These are phyloP conservation scores for Ptilodon capucinus DNA, from an alignment of 2,888 invertebrate genomes.

Conservation along the genomic window DNA sequence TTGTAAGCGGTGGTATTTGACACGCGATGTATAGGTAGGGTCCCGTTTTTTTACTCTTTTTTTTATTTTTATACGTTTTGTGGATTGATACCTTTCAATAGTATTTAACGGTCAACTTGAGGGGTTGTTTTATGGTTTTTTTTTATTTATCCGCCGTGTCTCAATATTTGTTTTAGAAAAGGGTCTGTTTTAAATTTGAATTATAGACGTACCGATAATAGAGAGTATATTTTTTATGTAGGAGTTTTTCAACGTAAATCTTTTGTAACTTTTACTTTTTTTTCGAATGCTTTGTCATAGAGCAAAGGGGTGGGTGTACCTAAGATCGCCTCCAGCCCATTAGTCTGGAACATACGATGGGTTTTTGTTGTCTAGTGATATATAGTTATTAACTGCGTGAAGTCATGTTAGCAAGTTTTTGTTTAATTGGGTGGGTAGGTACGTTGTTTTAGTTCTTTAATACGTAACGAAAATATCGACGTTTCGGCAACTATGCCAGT, in stretches of 20 bases:
- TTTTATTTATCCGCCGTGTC: conserved; percentile 30
- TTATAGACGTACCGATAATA: not conserved
- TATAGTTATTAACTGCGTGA: no score
- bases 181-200: conserved; percentile 4
- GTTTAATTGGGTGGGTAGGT: no score
- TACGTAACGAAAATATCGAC: not conserved
- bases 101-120: conserved; percentile 67
- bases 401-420: no score
- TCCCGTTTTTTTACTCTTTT: conserved; percentile 35
- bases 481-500: not conserved
- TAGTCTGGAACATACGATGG: no score
- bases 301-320: no score
- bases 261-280: no score
- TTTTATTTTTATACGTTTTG: conserved; percentile 38
- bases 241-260: no score
- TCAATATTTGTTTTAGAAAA: conserved; percentile 7
- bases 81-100: conserved; percentile 59
- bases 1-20: conserved; percentile 60
- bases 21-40: conserved; percentile 66
- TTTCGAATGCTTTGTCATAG: no score
- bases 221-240: no score
- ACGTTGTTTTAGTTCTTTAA: no score
- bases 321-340: no score
- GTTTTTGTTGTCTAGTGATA: no score
- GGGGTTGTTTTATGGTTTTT: conserved; percentile 43